phyloP scores from a whole-genome alignment of 2,888 invertebrate species.

The Netelia fuscicornis region DNA sequence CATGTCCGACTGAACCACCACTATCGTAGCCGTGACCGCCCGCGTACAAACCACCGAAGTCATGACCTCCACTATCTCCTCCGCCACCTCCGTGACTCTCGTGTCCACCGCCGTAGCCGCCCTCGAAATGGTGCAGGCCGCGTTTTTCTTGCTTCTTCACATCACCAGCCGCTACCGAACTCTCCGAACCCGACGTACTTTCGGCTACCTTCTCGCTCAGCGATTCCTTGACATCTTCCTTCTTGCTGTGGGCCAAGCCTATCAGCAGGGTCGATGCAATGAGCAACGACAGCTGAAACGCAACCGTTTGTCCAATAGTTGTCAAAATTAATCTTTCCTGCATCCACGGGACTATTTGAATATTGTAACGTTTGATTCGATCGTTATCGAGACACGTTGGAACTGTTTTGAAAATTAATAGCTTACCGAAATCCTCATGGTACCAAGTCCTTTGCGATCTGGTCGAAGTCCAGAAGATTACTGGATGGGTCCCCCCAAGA shows the following conservation, averaged over 20 bases:
- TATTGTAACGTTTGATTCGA: neutral
- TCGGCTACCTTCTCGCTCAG: slow-evolving; percentile 58
- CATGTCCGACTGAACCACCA: slow-evolving; percentile 65
- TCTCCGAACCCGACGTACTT: slow-evolving; percentile 61
- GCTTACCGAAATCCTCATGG: slow-evolving; percentile 83
- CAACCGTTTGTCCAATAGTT: neutral
- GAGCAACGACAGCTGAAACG: slow-evolving; percentile 74
- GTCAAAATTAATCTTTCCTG: too few species aligned
- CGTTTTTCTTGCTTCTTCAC: slow-evolving; percentile 92
- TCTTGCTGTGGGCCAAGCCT: slow-evolving; percentile 74
- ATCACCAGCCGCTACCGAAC: slow-evolving; percentile 82
- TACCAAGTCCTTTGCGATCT: slow-evolving; percentile 75
- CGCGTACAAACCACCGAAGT: slow-evolving; percentile 57
- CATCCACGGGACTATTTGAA: neutral
- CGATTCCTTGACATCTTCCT: slow-evolving; percentile 68
- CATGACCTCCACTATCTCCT: slow-evolving; percentile 64
- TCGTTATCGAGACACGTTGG: neutral
- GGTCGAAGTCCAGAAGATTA: slow-evolving; percentile 81
- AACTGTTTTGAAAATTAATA: neutral
- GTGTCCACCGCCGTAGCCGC: slow-evolving; percentile 74
- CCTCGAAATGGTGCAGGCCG: slow-evolving; percentile 87
- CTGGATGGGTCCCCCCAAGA: slow-evolving; percentile 83
- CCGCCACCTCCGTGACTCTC: slow-evolving; percentile 65
- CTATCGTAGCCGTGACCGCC: slow-evolving; percentile 70
- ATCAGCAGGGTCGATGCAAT: slow-evolving; percentile 76